Evolutionary conservation across 2,888 invertebrate species (phyloP).

Genomic region (Tiphia femorata): DNA sequence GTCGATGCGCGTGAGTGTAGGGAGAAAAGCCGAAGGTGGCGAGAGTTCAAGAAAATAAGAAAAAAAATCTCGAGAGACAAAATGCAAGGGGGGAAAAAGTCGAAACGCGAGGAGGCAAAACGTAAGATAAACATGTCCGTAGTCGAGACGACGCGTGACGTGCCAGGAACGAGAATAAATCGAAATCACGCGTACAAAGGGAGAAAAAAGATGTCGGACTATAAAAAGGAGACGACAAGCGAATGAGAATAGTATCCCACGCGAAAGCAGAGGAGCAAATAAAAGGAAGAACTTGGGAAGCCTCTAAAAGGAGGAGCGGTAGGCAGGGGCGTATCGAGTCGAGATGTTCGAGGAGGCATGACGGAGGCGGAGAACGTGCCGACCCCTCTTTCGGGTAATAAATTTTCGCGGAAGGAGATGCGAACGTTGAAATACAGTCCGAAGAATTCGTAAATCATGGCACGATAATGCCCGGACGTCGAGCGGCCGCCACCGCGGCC

Average conservation of each 20-base stretch:
- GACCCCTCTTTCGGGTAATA: slow-evolving; percentile 41
- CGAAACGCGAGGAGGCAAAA: neutral
- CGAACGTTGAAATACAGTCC: slow-evolving; percentile 60
- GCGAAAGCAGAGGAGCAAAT: neutral
- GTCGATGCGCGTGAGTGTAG: neutral
- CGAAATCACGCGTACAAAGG: neutral
- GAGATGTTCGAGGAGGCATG: neutral
- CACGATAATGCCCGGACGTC: slow-evolving; percentile 64
- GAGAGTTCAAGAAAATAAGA: neutral
- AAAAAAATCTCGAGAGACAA: neutral
- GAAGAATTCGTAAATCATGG: slow-evolving; percentile 60
- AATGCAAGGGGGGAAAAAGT: neutral
- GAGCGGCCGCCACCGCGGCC: too few relatives aligned
- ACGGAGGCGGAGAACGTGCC: neutral
- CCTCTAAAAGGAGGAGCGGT: neutral
- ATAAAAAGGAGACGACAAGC: neutral
- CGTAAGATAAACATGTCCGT: neutral
- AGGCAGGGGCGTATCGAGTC: too few relatives aligned
- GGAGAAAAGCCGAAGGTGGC: neutral
- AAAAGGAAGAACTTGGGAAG: neutral
- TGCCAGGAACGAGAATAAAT: neutral
- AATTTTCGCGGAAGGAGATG: slow-evolving; percentile 60
- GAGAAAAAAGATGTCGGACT: neutral
- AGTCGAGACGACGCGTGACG: neutral
- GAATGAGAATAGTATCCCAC: neutral